A percentile compares a stretch with the other conserved stretches of the same genome.
Evolutionary conservation across 1,140 invertebrate species (phyloP).

Genomic region (Drosophila nebulosa): DNA sequence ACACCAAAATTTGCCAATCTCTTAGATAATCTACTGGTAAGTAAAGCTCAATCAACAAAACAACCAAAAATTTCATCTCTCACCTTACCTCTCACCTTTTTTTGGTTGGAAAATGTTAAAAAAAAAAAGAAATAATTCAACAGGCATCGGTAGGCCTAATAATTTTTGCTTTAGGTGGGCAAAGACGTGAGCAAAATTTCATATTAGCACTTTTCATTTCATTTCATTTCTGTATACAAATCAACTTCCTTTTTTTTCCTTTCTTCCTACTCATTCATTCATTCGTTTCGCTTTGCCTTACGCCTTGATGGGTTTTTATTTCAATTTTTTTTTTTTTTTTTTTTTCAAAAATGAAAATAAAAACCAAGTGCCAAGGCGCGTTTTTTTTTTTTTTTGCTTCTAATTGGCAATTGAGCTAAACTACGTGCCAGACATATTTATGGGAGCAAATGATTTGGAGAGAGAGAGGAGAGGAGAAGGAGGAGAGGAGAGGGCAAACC

Average conservation of each 20-base stretch:
- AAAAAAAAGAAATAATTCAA: slow-evolving; percentile 23
- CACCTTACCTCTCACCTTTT: not conserved
- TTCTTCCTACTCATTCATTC: not conserved
- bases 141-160: slow-evolving; percentile 52
- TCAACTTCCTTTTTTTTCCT: slow-evolving; percentile 62
- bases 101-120: slow-evolving; percentile 28
- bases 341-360: not conserved
- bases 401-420: slow-evolving; percentile 80
- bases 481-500: too few species aligned
- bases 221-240: slow-evolving; percentile 66
- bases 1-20: slow-evolving; percentile 61
- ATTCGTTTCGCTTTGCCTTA: not conserved
- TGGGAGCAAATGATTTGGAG: slow-evolving; percentile 57
- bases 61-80: not conserved
- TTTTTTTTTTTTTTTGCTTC: too few species aligned
- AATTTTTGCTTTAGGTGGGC: slow-evolving; percentile 49
- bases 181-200: slow-evolving; percentile 68
- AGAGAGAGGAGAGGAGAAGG: too few species aligned
- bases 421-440: slow-evolving; percentile 76
- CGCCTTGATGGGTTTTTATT: not conserved
- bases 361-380: slow-evolving; percentile 50
- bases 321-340: slow-evolving; percentile 28
- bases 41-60: slow-evolving; percentile 11
- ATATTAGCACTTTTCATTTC: slow-evolving; percentile 46
- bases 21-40: slow-evolving; percentile 67